Base-by-base conservation (phyloP, 2,888 invertebrate genomes). In the Matsumyia berberina region DNA sequence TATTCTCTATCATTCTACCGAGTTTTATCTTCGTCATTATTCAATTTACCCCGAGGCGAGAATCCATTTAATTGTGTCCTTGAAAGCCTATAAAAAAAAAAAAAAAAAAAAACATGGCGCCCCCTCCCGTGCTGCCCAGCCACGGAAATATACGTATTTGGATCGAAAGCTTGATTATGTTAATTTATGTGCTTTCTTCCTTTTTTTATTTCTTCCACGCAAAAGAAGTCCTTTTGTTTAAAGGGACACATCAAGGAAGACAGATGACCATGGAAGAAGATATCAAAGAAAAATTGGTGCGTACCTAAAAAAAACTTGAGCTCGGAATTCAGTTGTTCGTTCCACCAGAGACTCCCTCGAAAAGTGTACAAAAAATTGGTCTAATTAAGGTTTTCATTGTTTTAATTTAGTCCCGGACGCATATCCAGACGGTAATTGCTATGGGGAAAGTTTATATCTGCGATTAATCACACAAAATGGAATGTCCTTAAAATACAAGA, bases 321-420 rank as follows among this genome's bases (percentile, higher is more conserved):
- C 55, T 42, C 46, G 64, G 64, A 49, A 49, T 72, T 29, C 17
- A 39, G 46, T 5, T n/a, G 31, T 49, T 51, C 31, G 37, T 37
- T 67, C 37, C 35, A 6, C 42, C 15, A 17, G 29, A 12, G 33
- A n/a, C 12, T 53, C 24, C 55, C 51, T 19, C 5, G 9, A 12
- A 51, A 51, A 85, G 73, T 64, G 74, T 74, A 24, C 24, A 24
- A 85, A 74, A 83, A 85, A 74, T 83, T 74, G 83, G 62, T 62
- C 74, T 85, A 85, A 85, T 85, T 85, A 85, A 79, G 83, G 55
- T 58, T 79, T 79, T 69, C 73, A 69, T 79, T 85, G 69, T 85
- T 79, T 85, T 79, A 79, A 85, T 85, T 74, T 69, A 53, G 79
- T 69, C 79, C 35, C 58, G 44, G 24, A 55, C 57, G 77, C 58